These are phyloP conservation scores for Goniozus legneri DNA, from an alignment of 1,140 invertebrate genomes.

Conservation along the genomic window DNA sequence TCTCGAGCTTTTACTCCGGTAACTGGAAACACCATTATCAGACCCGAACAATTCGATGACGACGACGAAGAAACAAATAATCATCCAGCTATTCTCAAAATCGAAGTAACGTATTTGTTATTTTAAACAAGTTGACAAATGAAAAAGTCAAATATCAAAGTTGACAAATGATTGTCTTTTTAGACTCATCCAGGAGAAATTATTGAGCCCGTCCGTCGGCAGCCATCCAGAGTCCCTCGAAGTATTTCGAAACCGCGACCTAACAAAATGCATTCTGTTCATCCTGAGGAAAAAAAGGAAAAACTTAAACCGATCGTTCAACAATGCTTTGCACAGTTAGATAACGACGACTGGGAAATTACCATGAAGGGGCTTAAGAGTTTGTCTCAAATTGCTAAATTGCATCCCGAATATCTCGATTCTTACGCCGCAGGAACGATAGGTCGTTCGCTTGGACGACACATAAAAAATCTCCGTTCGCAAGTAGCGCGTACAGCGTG, in stretches of 20 bases:
- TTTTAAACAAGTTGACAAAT: neutral
- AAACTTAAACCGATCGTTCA: conserved; percentile 64
- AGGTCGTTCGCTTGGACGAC: conserved; percentile 67
- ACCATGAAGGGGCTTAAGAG: conserved; percentile 75
- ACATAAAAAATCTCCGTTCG: conserved; percentile 84
- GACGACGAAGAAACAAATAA: conserved; percentile 19
- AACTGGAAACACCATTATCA: too few species aligned
- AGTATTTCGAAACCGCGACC: conserved; percentile 13
- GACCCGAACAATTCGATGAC: too few species aligned
- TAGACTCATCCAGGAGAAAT: conserved; percentile 10
- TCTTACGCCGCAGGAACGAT: conserved; percentile 60
- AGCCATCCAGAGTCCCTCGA: conserved; percentile 27
- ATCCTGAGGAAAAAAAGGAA: conserved; percentile 45
- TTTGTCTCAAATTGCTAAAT: conserved; percentile 68
- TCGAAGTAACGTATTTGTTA: conserved; percentile 15
- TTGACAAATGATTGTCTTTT: neutral
- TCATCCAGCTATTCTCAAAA: conserved; percentile 25
- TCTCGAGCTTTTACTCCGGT: too few species aligned
- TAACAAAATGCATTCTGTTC: conserved; percentile 14
- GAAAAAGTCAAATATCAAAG: neutral
- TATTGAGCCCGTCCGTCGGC: neutral
- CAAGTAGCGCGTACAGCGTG: conserved; percentile 87
- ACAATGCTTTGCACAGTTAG: conserved; percentile 64
- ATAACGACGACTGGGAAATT: conserved; percentile 77
- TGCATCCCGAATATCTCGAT: conserved; percentile 65